A percentile compares a stretch with the other conserved stretches of the same genome.
phyloP scores from a whole-genome alignment of 2,797 vertebrate genomes.

The Orestias chungarensis region DNA sequence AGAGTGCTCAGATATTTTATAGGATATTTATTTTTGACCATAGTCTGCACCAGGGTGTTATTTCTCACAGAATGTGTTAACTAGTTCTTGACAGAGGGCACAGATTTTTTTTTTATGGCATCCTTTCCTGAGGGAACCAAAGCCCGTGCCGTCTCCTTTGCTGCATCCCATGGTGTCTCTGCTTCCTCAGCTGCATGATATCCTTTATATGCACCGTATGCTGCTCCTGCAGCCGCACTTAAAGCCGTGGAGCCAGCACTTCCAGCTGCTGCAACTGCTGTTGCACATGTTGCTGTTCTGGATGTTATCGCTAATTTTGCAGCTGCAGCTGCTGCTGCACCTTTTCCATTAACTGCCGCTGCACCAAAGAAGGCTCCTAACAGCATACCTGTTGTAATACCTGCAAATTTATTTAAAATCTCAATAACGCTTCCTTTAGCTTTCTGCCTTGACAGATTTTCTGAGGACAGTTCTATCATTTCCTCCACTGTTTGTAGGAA shows the following conservation, averaged over 20 bases:
- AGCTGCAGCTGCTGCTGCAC: neutral
- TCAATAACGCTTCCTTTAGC: neutral
- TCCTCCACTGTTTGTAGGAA: neutral
- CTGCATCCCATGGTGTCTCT: neutral
- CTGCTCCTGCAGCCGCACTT: neutral
- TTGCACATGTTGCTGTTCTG: neutral
- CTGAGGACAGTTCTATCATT: no score
- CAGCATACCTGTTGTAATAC: accelerated
- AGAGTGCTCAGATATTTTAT: no score
- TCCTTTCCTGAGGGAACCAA: neutral
- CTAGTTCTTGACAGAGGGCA: no score
- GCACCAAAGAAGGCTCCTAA: conserved; percentile 10
- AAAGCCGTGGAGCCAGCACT: no score
- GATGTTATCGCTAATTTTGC: neutral
- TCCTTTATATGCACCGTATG: neutral
- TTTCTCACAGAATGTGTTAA: no score
- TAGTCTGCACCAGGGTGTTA: no score
- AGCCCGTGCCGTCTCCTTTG: neutral
- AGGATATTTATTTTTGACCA: no score
- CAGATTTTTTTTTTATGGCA: neutral
- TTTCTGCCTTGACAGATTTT: neutral
- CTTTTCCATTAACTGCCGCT: neutral
- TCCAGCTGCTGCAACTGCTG: neutral
- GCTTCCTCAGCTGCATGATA: neutral
- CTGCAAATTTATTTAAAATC: neutral